These are phyloP conservation scores for Trachelus troglodyta DNA, from an alignment of 2,888 invertebrate genomes.

Conservation along the genomic window DNA sequence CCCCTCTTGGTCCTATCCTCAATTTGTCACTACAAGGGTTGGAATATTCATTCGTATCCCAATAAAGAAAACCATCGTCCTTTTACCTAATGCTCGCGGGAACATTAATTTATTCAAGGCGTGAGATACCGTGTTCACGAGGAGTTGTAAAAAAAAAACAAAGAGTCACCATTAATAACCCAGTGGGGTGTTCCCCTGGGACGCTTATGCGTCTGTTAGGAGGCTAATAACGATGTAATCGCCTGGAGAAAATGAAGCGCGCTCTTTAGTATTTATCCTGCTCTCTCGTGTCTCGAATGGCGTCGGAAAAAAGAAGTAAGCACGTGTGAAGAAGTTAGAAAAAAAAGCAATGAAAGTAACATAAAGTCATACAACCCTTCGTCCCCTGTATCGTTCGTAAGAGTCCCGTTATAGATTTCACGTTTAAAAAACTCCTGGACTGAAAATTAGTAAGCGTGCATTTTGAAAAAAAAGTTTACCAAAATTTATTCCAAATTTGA, in stretches of 20 bases:
- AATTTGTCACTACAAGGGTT: slow-evolving; percentile 44
- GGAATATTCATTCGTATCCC: slow-evolving; percentile 39
- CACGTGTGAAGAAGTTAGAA: background rate
- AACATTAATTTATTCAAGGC: slow-evolving; percentile 48
- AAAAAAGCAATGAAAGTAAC: slow-evolving; percentile 16
- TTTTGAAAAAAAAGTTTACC: background rate
- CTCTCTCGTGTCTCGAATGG: background rate
- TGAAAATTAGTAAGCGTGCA: background rate
- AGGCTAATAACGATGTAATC: slow-evolving; percentile 57
- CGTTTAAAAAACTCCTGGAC: rapidly evolving
- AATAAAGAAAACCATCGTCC: slow-evolving; percentile 36
- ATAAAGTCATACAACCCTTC: slow-evolving; percentile 13
- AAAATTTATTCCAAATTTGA: background rate
- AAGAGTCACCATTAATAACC: slow-evolving; percentile 56
- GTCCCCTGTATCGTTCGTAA: background rate
- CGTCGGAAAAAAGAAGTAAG: background rate
- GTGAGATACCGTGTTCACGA: slow-evolving; percentile 41
- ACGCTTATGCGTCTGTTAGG: slow-evolving; percentile 53
- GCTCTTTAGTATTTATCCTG: slow-evolving; percentile 2
- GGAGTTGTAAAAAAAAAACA: slow-evolving; percentile 43
- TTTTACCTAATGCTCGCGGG: slow-evolving; percentile 34
- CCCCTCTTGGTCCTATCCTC: background rate
- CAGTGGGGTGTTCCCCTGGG: slow-evolving; percentile 54
- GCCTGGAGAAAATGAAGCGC: slow-evolving; percentile 40
- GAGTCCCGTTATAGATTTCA: background rate